Percentiles rank a stretch among this genome's conserved stretches.
These are phyloP conservation scores for Pachypsylla venusta DNA, from an alignment of 1,140 invertebrate genomes.

Conservation along the genomic window DNA sequence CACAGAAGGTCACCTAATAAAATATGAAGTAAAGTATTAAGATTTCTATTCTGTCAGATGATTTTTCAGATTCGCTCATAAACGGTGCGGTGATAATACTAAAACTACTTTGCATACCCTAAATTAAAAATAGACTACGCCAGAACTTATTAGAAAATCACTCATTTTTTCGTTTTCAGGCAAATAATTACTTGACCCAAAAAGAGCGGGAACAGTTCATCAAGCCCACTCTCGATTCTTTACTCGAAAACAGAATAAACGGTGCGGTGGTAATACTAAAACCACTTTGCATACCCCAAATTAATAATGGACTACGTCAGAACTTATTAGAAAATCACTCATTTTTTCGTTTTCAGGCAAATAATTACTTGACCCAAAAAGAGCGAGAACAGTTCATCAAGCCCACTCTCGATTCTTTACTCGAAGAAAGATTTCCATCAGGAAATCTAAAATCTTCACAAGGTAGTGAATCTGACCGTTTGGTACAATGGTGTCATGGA, in stretches of 20 bases:
- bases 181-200: conserved; percentile 35
- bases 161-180: conserved; percentile 31
- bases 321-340: conserved; percentile 1
- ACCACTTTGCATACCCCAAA: no score
- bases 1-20: no score
- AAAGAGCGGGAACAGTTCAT: conserved; percentile 39
- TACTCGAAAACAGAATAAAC: conserved; percentile 38
- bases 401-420: conserved; percentile 49
- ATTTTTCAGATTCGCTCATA: no score
- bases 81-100: no score
- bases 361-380: conserved; percentile 34
- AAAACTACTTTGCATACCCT: no score
- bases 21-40: no score
- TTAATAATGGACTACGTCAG: no score
- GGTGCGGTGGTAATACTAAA: no score
- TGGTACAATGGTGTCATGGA: conserved; percentile 94
- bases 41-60: no score
- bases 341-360: conserved; percentile 32
- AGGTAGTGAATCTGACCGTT: conserved; percentile 48
- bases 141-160: conserved; percentile 2
- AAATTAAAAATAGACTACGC: no score
- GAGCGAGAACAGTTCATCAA: conserved; percentile 40
- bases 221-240: conserved; percentile 47
- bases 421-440: conserved; percentile 44
- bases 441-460: conserved; percentile 78